Conservation (phyloP, 1,140 invertebrate genomes). For the Bacillus rossius region DNA sequence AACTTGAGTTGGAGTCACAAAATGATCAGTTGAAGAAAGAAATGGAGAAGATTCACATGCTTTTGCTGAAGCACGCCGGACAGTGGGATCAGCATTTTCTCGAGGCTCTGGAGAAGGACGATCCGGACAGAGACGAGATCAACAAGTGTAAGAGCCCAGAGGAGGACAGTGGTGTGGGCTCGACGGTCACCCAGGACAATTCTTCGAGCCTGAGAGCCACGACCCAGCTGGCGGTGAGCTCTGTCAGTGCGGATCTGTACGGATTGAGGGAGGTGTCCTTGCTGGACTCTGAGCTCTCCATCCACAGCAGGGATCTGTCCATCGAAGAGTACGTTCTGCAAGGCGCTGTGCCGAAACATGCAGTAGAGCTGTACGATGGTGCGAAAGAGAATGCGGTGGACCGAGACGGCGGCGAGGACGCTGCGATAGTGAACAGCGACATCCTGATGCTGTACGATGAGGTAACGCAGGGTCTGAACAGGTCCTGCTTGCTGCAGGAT, state of each 20-base stretch:
- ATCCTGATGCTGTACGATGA: conserved; percentile 23
- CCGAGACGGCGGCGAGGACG: conserved; percentile 4
- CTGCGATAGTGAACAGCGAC: neutral
- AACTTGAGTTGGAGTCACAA: conserved; percentile 70
- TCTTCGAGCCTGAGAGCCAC: conserved; percentile 4
- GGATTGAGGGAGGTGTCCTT: conserved; percentile 8
- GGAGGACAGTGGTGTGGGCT: neutral
- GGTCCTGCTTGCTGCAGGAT: neutral
- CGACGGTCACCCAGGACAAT: neutral
- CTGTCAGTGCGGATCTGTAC: conserved; percentile 9
- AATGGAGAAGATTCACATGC: conserved; percentile 64
- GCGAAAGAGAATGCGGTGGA: conserved; percentile 23
- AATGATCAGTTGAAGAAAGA: conserved; percentile 78
- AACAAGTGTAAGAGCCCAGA: neutral
- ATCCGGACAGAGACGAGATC: conserved; percentile 38
- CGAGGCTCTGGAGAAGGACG: conserved; percentile 40
- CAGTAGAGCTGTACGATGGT: conserved; percentile 43
- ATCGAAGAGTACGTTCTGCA: conserved; percentile 58
- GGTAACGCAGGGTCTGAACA: conserved; percentile 4
- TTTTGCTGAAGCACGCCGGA: conserved; percentile 61
- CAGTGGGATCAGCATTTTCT: conserved; percentile 50
- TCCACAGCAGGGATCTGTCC: conserved; percentile 39
- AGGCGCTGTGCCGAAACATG: conserved; percentile 56
- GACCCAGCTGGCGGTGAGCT: conserved; percentile 3
- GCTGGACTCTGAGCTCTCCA: neutral